A percentile compares a stretch with the other conserved stretches of the same genome.
Conservation (phyloP, 2,888 invertebrate genomes). For the Polia nebulosa region DNA sequence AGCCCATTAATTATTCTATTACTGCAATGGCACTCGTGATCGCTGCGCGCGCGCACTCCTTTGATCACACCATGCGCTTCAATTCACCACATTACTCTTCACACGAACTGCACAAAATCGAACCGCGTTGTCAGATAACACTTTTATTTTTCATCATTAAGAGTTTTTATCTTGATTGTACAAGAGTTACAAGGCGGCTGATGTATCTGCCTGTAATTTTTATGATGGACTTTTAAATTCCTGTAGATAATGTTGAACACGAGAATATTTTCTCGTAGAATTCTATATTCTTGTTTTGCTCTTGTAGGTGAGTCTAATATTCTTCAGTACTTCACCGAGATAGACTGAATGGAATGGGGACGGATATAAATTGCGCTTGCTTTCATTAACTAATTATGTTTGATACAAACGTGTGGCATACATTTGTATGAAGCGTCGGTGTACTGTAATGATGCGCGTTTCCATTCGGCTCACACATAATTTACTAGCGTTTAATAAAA, state of each 20-base stretch:
- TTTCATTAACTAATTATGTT: constrained; percentile 61
- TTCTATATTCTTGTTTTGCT: constrained; percentile 49
- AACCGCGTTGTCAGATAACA: constrained; percentile 53
- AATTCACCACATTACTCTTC: constrained; percentile 73
- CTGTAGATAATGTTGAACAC: constrained; percentile 67
- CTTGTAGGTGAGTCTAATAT: constrained; percentile 25
- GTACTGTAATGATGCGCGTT: constrained; percentile 53
- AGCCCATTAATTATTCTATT: constrained; percentile 89
- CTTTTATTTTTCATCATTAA: constrained; percentile 61
- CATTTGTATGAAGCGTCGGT: constrained; percentile 39
- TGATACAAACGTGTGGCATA: constrained; percentile 56
- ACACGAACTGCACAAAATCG: constrained; percentile 69
- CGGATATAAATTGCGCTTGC: constrained; percentile 43
- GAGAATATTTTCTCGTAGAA: constrained; percentile 45
- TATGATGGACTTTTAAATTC: constrained; percentile 72
- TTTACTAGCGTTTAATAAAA: constrained; percentile 63
- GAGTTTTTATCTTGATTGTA: constrained; percentile 65
- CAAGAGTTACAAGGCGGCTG: constrained; percentile 59
- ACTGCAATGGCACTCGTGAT: constrained; percentile 84
- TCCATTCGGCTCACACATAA: constrained; percentile 60
- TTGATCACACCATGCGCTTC: constrained; percentile 80
- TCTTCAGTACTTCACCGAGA: constrained; percentile 12
- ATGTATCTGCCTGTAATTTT: constrained; percentile 64
- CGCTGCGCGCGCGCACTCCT: constrained; percentile 80
- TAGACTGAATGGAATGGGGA: constrained; percentile 26